Percentiles rank a stretch among this genome's conserved stretches.
These are phyloP conservation scores for Tonatia bakeri DNA, from an alignment of 2,113 vertebrate species.

Conservation along the genomic window DNA sequence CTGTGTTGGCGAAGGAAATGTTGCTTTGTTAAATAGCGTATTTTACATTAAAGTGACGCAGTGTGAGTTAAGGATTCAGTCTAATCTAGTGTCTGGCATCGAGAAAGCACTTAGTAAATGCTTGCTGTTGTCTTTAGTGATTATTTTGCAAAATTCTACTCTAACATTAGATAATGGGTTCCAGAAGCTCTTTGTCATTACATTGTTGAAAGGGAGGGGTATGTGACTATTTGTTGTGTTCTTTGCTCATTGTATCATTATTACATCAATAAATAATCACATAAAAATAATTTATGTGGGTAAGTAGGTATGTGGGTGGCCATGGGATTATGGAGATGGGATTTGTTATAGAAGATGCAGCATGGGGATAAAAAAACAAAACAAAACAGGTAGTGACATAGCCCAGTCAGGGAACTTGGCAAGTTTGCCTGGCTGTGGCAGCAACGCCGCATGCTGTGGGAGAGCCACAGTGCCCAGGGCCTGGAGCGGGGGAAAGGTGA, in stretches of 20 bases:
- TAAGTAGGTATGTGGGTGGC: background rate
- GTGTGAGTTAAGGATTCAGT: background rate
- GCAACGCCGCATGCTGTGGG: too few species aligned
- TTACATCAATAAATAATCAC: background rate
- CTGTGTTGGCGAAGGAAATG: background rate
- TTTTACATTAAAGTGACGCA: background rate
- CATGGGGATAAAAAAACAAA: background rate
- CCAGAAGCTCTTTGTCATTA: background rate
- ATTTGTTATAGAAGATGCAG: background rate
- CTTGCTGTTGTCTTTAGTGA: background rate
- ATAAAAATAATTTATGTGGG: background rate
- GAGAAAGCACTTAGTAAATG: background rate
- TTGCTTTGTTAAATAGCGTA: background rate
- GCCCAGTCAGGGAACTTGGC: background rate
- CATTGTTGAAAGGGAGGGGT: background rate
- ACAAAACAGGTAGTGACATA: background rate
- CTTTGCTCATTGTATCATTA: background rate
- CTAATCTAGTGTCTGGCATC: background rate
- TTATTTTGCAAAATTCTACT: constrained; percentile 43
- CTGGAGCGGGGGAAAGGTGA: background rate
- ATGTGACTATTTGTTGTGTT: background rate
- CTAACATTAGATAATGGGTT: background rate
- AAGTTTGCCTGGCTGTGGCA: background rate
- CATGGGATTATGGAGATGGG: background rate
- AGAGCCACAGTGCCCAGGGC: background rate